Conservation (phyloP, 1,140 invertebrate species). For the Drosophila suzukii region DNA sequence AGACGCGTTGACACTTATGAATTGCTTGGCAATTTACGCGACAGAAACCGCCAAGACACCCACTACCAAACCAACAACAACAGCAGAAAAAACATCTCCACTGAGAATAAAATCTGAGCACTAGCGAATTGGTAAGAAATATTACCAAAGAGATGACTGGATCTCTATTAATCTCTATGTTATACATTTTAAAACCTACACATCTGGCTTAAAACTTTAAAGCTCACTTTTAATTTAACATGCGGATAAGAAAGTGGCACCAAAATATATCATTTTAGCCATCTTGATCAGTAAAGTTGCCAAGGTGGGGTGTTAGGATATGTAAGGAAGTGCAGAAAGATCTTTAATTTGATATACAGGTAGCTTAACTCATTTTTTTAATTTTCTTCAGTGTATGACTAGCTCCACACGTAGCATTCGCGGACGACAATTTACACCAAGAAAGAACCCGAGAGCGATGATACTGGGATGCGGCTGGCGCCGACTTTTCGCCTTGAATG, state of each 20-base stretch:
- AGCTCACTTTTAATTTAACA: no score
- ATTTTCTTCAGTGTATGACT: not conserved
- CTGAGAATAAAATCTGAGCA: conserved; percentile 1
- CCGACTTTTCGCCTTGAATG: conserved; percentile 65
- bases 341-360: no score
- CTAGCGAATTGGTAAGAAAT: no score
- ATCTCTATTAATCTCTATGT: no score
- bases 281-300: no score
- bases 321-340: no score
- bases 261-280: no score
- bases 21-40: conserved; percentile 78
- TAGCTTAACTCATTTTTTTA: not conserved
- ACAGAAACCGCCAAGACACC: conserved; percentile 66
- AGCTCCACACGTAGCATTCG: conserved; percentile 40
- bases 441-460: conserved; percentile 14
- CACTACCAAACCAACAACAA: conserved; percentile 40
- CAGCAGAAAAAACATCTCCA: not conserved
- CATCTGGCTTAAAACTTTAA: no score
- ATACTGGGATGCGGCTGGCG: conserved; percentile 54
- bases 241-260: no score
- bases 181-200: no score
- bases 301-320: no score
- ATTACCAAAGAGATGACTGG: no score
- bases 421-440: conserved; percentile 69
- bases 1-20: conserved; percentile 79